phyloP scores from a whole-genome alignment of 2,888 invertebrate species.

The Megaustenia siamemsis region DNA sequence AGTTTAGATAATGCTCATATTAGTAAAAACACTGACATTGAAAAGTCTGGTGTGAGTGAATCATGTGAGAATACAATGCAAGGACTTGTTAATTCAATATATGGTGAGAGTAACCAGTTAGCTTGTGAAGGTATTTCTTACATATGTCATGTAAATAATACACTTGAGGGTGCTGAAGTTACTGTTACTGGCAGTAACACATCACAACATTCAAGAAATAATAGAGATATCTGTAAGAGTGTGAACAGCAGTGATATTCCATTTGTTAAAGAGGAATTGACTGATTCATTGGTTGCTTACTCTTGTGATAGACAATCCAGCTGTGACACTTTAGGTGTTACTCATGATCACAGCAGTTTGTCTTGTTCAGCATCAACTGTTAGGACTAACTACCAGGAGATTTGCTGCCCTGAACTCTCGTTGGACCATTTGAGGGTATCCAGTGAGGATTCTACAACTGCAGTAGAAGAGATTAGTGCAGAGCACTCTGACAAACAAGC shows the following conservation, averaged over 20 bases:
- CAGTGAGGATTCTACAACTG: neutral
- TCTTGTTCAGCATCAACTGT: neutral
- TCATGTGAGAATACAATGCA: neutral
- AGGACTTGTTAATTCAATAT: neutral
- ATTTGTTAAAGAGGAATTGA: neutral
- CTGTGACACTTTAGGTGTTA: neutral
- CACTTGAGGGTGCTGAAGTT: neutral
- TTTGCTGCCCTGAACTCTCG: neutral
- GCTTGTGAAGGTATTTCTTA: neutral
- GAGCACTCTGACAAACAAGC: neutral
- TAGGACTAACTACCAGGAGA: neutral
- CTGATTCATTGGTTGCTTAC: neutral
- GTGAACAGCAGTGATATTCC: neutral
- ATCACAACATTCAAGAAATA: neutral
- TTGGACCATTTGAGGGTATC: neutral
- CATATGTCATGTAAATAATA: neutral
- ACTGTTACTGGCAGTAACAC: neutral
- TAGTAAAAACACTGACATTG: neutral
- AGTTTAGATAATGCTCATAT: neutral
- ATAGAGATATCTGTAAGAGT: neutral
- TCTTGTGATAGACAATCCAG: neutral
- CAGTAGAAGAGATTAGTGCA: neutral
- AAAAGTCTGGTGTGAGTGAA: neutral
- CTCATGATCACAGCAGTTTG: neutral
- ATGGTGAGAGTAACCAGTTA: neutral